Evolutionary conservation across 2,113 vertebrate species (phyloP).

Genomic region (Nannospalax galili): DNA sequence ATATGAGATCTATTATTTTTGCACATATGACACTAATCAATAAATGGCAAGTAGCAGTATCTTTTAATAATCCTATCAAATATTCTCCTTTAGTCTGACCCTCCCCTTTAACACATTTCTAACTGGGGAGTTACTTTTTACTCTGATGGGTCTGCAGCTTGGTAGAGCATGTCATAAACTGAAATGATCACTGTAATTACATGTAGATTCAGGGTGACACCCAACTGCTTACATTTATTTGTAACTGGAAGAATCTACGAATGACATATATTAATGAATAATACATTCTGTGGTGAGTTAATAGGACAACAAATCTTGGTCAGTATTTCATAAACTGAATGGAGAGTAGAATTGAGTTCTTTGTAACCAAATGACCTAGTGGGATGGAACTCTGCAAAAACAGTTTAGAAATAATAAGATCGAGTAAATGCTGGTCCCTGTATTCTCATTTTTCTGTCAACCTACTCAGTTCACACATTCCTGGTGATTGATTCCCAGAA

Average conservation of each 20-base stretch:
- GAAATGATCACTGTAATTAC: constrained; percentile 59
- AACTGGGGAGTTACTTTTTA: neutral
- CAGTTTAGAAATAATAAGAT: neutral
- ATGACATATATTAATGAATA: constrained; percentile 67
- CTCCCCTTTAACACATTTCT: constrained; percentile 49
- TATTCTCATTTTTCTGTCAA: neutral
- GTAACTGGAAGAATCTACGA: constrained; percentile 33
- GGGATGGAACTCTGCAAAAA: neutral
- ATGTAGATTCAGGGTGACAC: constrained; percentile 44
- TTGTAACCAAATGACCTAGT: neutral
- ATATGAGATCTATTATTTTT: constrained; percentile 8
- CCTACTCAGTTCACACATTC: neutral
- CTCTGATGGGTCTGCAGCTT: constrained; percentile 32
- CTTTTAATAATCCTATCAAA: constrained; percentile 16
- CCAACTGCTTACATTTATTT: constrained; percentile 43
- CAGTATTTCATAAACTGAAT: neutral
- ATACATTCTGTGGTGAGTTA: constrained; percentile 58
- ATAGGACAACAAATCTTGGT: constrained; percentile 52
- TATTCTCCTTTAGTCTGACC: neutral
- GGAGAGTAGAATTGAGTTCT: neutral
- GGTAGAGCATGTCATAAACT: neutral
- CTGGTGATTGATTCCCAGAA: neutral
- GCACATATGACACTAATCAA: neutral
- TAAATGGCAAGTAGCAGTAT: constrained; percentile 35
- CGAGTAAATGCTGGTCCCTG: neutral